Base-by-base conservation (phyloP, 2,888 invertebrate genomes). In the Rhogogaster chlorosoma region DNA sequence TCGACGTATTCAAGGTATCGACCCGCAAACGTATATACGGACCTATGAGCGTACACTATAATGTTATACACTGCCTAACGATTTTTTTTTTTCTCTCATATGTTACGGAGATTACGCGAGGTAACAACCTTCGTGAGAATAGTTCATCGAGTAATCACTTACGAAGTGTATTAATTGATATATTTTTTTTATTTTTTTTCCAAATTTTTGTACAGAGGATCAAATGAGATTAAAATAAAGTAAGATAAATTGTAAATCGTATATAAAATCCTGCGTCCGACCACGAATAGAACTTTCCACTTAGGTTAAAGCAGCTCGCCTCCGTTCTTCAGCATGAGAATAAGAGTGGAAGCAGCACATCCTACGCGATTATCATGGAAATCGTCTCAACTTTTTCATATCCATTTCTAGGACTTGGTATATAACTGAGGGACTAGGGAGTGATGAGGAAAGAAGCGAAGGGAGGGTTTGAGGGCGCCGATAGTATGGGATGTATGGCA, bases 241-340 rank as follows among this genome's bases (percentile, higher is more conserved):
- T 45, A 12, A 15, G 45, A 45, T 45, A 45, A 45, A 45, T 15
- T 45, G 12, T 45, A 45, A 45, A 45, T 36, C 64, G 53, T 53
- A 15, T n/a, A 18, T 61, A 61, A 61, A 22, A 36, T n/a, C n/a
- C n/a, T n/a, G n/a, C n/a, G 10, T 78, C 53, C n/a, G 61, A 64
- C 67, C 12, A 67, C 42, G 70, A 83, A 83, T 83, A 87, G 87
- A 88, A 87, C 87, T 89, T 89, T 88, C 84, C 89, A 86, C 89
- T 89, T 84, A 86, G 87, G 85, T 84, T 84, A 82, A 85, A 87
- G 87, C 87, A 84, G 64, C 75, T 26, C 73, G 78, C 75, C 22
- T 38, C 15, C 15, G 67, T 32, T 32, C 67, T 67, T 32, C 15
- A 18, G 67, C 77, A 75, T 77, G 22, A 67, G 32, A 26, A 45